These are phyloP conservation scores for Brachylomia viminalis DNA, from an alignment of 2,888 invertebrate species.

Conservation along the genomic window DNA sequence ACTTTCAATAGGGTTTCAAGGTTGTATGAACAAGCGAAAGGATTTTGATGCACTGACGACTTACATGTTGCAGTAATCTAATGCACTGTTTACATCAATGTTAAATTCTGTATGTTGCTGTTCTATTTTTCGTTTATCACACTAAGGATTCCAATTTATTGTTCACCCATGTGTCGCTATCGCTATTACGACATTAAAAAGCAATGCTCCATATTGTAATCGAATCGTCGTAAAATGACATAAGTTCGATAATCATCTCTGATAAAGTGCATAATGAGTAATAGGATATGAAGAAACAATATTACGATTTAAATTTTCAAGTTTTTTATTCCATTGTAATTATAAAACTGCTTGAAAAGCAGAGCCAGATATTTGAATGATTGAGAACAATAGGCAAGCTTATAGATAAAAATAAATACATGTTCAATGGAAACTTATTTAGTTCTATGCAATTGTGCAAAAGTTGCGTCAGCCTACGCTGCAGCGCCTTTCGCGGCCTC, in stretches of 20 bases:
- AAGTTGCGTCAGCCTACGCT: conserved; percentile 73
- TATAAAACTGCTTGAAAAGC: conserved; percentile 59
- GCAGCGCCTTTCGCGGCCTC: conserved; percentile 88
- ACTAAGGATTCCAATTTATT: too few relatives aligned
- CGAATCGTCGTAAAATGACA: not conserved
- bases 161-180: not conserved
- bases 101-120: not conserved
- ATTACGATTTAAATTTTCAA: not conserved
- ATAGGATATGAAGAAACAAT: conserved; percentile 12
- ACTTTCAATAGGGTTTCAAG: conserved; percentile 10
- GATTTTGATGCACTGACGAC: not conserved
- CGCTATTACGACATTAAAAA: conserved; percentile 2
- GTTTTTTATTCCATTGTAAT: conserved; percentile 67
- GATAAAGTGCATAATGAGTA: not conserved
- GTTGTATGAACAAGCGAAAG: not conserved
- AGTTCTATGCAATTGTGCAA: conserved; percentile 70
- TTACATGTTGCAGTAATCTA: too few relatives aligned
- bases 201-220: not conserved
- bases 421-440: conserved; percentile 67
- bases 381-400: conserved; percentile 66
- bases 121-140: too few relatives aligned
- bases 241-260: not conserved
- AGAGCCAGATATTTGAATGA: conserved; percentile 49
- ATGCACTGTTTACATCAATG: not conserved
- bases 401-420: conserved; percentile 77